Evolutionary conservation across 2,797 vertebrate genomes (phyloP).

Genomic region (Percopsis omiscomaycus): DNA sequence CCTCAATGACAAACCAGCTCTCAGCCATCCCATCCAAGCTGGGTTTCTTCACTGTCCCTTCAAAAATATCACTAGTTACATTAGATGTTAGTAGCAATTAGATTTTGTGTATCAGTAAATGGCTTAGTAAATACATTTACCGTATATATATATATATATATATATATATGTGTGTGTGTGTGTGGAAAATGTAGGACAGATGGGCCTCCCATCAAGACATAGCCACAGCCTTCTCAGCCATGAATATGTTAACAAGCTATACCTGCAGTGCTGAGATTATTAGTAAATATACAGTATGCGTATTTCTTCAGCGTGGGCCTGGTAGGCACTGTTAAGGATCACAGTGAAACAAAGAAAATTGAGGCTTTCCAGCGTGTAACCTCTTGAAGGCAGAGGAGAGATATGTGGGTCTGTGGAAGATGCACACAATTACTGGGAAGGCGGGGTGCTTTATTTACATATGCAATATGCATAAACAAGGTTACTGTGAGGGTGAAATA

Average conservation of each 20-base stretch:
- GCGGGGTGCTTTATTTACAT: slow-evolving; percentile 88
- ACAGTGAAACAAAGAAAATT: slow-evolving; percentile 76
- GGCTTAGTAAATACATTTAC: no score
- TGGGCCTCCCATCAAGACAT: no score
- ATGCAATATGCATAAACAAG: slow-evolving; percentile 85
- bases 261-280: slow-evolving; percentile 6
- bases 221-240: no score
- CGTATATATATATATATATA: no score
- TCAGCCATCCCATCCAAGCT: no score
- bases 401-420: slow-evolving; percentile 88
- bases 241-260: not conserved
- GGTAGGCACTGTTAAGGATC: slow-evolving; percentile 75
- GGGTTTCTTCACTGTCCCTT: no score
- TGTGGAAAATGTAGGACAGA: no score
- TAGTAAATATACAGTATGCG: not conserved
- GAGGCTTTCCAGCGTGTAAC: slow-evolving; percentile 72
- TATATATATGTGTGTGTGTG: no score
- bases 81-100: no score
- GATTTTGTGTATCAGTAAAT: no score
- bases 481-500: slow-evolving; percentile 83
- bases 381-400: slow-evolving; percentile 54
- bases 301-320: not conserved
- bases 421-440: slow-evolving; percentile 92
- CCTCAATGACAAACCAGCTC: no score
- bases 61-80: no score